These are phyloP conservation scores for Athalia cordata DNA, from an alignment of 2,888 invertebrate species.

Conservation along the genomic window DNA sequence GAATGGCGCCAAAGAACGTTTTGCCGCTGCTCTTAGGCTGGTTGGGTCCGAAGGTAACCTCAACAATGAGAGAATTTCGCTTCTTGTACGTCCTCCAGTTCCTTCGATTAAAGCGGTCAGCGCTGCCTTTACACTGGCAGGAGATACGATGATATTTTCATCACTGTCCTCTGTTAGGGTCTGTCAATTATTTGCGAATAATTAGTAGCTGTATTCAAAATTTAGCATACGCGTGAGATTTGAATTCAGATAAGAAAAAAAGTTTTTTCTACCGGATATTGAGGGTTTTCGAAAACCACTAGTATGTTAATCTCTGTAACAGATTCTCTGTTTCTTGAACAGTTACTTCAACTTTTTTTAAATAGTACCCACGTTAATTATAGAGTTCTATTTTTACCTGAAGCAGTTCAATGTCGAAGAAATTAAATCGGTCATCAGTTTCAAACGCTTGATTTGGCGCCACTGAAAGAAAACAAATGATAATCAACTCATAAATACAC, in stretches of 20 bases:
- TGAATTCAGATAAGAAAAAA: background rate
- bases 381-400: constrained; percentile 65
- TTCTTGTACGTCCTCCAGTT: constrained; percentile 76
- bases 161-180: constrained; percentile 53
- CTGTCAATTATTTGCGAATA: constrained; percentile 47
- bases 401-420: constrained; percentile 77
- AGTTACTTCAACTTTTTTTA: background rate
- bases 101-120: constrained; percentile 81
- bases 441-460: background rate
- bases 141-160: constrained; percentile 81
- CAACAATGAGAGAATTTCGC: constrained; percentile 77
- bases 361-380: background rate
- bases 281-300: no score
- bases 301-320: no score
- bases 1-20: constrained; percentile 63
- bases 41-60: constrained; percentile 74
- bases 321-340: no score
- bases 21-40: constrained; percentile 55
- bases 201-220: background rate
- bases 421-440: constrained; percentile 72
- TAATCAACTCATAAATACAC: background rate
- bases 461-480: constrained; percentile 14
- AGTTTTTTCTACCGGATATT: no score
- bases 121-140: constrained; percentile 80
- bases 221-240: background rate